Percentiles rank a stretch among this genome's conserved stretches.
These are phyloP conservation scores for Montipora capricornis DNA, from an alignment of 64 coral and sea anemone genomes.

Conservation along the genomic window DNA sequence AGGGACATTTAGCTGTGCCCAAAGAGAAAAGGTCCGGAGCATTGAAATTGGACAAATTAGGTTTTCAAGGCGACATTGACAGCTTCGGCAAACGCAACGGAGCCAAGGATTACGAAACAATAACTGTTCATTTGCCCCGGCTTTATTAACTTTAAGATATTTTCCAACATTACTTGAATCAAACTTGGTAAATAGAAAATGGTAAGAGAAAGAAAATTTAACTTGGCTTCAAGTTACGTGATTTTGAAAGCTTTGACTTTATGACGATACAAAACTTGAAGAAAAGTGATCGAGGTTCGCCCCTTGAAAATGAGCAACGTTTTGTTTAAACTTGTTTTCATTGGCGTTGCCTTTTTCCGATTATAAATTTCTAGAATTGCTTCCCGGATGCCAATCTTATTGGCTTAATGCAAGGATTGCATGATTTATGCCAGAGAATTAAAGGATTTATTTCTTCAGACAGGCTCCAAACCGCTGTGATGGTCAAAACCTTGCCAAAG, in stretches of 20 bases:
- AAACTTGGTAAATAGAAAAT: background rate
- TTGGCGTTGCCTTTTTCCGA: background rate
- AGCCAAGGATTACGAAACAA: background rate
- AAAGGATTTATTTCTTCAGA: background rate
- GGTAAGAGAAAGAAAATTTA: no score
- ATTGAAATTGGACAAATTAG: slow-evolving; percentile 2
- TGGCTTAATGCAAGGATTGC: background rate
- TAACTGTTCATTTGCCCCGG: background rate
- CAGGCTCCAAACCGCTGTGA: background rate
- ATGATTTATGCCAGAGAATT: background rate
- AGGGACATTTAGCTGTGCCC: slow-evolving; percentile 2
- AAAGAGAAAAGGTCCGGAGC: slow-evolving; percentile 7
- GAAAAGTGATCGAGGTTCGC: background rate
- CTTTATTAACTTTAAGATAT: background rate
- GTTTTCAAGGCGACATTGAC: background rate
- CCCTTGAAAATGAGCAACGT: background rate
- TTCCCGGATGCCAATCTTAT: background rate
- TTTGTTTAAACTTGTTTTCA: background rate
- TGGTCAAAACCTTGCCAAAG: background rate
- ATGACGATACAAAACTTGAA: no score
- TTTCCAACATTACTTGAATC: background rate
- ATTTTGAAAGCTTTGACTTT: no score
- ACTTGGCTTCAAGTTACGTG: no score
- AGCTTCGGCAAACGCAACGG: background rate
- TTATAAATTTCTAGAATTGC: background rate